These are phyloP conservation scores for Nycteola revayana DNA, from an alignment of 2,888 invertebrate species.

Conservation along the genomic window DNA sequence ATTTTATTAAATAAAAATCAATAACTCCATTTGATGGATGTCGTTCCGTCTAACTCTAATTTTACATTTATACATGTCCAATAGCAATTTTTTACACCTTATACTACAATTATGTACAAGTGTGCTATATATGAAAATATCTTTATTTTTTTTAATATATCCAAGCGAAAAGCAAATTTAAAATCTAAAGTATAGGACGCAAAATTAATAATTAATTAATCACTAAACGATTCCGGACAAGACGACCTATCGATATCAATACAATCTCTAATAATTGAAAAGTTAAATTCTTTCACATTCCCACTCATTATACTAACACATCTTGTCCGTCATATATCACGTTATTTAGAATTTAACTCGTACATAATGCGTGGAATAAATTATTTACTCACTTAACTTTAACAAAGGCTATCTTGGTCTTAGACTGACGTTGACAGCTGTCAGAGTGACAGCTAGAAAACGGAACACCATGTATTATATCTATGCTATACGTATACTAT, in stretches of 20 bases:
- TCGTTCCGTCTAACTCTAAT: conserved; percentile 23
- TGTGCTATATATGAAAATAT: conserved; percentile 64
- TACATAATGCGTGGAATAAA: conserved; percentile 42
- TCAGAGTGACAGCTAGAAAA: conserved; percentile 29
- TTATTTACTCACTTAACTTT: conserved; percentile 23
- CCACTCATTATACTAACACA: background rate
- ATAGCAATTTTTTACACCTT: conserved; percentile 68
- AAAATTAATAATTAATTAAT: conserved; percentile 41
- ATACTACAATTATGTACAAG: conserved; percentile 66
- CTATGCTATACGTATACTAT: background rate
- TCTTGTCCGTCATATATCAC: conserved; percentile 35
- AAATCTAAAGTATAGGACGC: conserved; percentile 43
- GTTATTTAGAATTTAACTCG: conserved; percentile 34
- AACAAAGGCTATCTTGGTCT: conserved; percentile 19
- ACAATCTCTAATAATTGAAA: conserved; percentile 31
- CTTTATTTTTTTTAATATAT: conserved; percentile 38
- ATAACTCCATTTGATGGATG: conserved; percentile 56
- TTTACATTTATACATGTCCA: conserved; percentile 35
- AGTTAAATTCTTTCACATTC: conserved; percentile 18
- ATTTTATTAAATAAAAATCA: conserved; percentile 16
- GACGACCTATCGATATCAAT: conserved; percentile 13
- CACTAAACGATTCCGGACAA: conserved; percentile 30
- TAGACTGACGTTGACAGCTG: conserved; percentile 27
- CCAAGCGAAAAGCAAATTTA: conserved; percentile 47
- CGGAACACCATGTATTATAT: conserved; percentile 25